Percentiles rank a stretch among this genome's conserved stretches.
Evolutionary conservation across 2,797 vertebrate genomes (phyloP).

Genomic region (Micromesistius poutassou): DNA sequence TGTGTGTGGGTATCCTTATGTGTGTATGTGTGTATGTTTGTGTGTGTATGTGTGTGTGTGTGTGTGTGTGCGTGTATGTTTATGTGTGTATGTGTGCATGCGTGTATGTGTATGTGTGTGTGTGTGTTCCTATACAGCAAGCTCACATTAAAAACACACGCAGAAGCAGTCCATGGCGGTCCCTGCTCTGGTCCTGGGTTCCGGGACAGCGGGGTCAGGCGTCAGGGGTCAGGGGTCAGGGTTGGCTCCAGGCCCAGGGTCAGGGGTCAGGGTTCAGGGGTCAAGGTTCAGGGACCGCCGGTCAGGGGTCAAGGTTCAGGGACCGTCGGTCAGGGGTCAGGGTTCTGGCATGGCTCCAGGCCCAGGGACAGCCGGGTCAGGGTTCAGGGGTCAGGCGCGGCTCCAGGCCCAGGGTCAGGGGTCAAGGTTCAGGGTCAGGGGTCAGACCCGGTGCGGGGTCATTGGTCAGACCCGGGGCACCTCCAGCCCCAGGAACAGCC

Average conservation of each 20-base stretch:
- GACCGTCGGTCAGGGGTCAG: too few species aligned
- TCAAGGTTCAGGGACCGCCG: too few species aligned
- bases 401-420: constrained; percentile 92
- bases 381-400: constrained; percentile 78
- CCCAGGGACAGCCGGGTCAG: constrained; percentile 93
- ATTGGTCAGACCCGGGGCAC: too few species aligned
- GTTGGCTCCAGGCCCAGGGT: too few species aligned
- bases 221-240: too few species aligned
- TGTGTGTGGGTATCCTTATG: too few species aligned
- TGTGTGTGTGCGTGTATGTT: neutral
- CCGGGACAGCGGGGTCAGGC: too few species aligned
- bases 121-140: constrained; percentile 31
- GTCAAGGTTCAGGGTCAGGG: constrained; percentile 83
- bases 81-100: constrained; percentile 9
- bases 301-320: too few species aligned
- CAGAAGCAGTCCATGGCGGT: constrained; percentile 46
- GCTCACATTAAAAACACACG: constrained; percentile 64
- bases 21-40: too few species aligned
- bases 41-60: too few species aligned
- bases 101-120: neutral
- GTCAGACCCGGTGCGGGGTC: constrained; percentile 89
- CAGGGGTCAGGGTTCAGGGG: too few species aligned
- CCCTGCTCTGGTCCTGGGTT: constrained; percentile 26
- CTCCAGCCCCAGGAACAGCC: constrained; percentile 93
- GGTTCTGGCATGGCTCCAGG: constrained; percentile 82